Conservation (phyloP, 2,113 vertebrate species). For the Sceloporus tristichus region DNA sequence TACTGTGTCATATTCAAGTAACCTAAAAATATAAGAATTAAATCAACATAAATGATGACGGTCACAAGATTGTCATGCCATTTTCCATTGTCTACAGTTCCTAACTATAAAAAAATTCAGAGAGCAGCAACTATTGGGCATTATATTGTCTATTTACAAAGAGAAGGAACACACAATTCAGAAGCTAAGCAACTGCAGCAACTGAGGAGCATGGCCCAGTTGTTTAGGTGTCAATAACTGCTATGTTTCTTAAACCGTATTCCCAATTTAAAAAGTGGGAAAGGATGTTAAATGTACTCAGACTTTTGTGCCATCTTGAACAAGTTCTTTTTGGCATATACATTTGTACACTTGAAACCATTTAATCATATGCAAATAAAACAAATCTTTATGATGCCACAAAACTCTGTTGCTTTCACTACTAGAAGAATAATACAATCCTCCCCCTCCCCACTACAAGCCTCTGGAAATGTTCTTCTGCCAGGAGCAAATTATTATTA, state of each 20-base stretch:
- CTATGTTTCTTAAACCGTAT: too few species aligned
- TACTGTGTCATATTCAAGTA: slow-evolving; percentile 89
- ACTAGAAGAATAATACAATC: background rate
- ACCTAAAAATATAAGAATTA: slow-evolving; percentile 72
- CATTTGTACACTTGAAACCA: too few species aligned
- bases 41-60: slow-evolving; percentile 6
- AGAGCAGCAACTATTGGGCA: background rate
- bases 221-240: background rate
- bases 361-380: too few species aligned
- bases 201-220: background rate
- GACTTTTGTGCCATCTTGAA: background rate
- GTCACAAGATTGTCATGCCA: background rate
- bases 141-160: slow-evolving; percentile 14
- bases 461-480: background rate
- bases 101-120: background rate
- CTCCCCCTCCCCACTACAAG: too few species aligned
- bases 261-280: background rate
- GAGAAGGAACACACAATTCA: background rate
- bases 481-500: background rate
- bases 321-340: background rate
- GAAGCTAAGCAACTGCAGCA: background rate
- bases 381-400: too few species aligned
- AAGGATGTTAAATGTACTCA: background rate
- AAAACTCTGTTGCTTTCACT: background rate
- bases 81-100: background rate